Evolutionary conservation across 1,140 invertebrate genomes (phyloP).

Genomic region (Drosophila persimilis): DNA sequence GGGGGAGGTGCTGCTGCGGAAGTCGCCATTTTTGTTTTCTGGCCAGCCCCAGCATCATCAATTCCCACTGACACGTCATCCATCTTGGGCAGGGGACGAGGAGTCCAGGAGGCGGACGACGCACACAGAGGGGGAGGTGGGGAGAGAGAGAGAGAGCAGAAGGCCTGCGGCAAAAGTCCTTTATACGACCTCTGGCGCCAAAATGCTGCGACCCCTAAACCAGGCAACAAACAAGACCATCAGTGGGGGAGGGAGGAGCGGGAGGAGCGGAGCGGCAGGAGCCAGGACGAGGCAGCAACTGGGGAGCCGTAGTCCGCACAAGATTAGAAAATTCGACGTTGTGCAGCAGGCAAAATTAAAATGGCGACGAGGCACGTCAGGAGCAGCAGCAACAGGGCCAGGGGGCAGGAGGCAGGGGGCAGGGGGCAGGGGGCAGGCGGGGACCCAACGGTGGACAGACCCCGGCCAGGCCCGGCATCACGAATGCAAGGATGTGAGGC

Average conservation of each 20-base stretch:
- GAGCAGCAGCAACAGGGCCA: not conserved
- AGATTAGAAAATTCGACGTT: slow-evolving; percentile 82
- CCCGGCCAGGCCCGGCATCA: slow-evolving; percentile 44
- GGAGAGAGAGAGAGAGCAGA: slow-evolving; percentile 10
- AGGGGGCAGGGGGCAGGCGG: slow-evolving; percentile 10
- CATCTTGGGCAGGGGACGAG: slow-evolving; percentile 57
- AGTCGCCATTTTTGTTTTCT: slow-evolving; percentile 75
- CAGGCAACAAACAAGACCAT: slow-evolving; percentile 40
- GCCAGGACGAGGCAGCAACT: slow-evolving; percentile 58
- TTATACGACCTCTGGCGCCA: slow-evolving; percentile 80
- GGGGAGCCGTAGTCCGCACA: slow-evolving; percentile 80
- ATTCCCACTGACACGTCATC: slow-evolving; percentile 81
- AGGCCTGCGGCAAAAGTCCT: slow-evolving; percentile 79
- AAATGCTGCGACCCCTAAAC: slow-evolving; percentile 72
- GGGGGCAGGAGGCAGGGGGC: too few species aligned
- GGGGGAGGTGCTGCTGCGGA: slow-evolving; percentile 24
- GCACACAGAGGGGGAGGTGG: slow-evolving; percentile 4
- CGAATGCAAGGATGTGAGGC: slow-evolving; percentile 65
- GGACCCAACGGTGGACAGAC: slow-evolving; percentile 31
- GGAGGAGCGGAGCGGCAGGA: slow-evolving; percentile 1
- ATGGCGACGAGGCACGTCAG: slow-evolving; percentile 60
- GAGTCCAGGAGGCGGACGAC: not conserved
- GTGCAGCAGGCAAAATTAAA: slow-evolving; percentile 80
- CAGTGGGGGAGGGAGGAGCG: slow-evolving; percentile 6
- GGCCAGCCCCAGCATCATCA: slow-evolving; percentile 71